These are phyloP conservation scores for Eupithecia abbreviata DNA, from an alignment of 2,888 invertebrate species.

Conservation along the genomic window DNA sequence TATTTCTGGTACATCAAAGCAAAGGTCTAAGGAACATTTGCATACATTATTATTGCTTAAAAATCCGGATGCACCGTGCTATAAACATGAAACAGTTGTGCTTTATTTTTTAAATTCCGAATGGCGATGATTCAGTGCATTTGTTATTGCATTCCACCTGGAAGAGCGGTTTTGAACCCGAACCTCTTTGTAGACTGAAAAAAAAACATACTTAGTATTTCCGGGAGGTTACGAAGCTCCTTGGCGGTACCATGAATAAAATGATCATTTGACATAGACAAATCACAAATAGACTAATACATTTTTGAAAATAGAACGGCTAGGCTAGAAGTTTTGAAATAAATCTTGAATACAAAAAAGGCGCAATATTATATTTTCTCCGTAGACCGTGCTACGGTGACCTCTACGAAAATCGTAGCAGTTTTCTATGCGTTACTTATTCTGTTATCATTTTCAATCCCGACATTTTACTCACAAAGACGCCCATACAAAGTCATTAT, in stretches of 20 bases:
- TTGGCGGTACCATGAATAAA: not conserved
- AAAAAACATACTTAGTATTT: not conserved
- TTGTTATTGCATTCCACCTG: conserved; percentile 24
- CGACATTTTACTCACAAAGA: not conserved
- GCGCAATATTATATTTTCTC: not conserved
- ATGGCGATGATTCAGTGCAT: conserved; percentile 35
- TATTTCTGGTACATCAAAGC: not conserved
- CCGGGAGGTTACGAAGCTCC: not conserved
- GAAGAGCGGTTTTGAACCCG: not conserved
- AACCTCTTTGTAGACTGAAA: not conserved
- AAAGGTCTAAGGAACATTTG: not conserved
- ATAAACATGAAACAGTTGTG: conserved; percentile 15
- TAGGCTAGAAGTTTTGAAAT: not conserved
- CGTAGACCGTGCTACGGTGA: not conserved
- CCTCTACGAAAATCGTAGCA: conserved; percentile 4
- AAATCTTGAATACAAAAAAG: not conserved
- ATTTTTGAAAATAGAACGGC: not conserved
- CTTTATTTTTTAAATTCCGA: conserved; percentile 25
- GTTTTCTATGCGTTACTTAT: not conserved
- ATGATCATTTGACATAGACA: not conserved
- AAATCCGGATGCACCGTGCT: conserved; percentile 9
- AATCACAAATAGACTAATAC: not conserved
- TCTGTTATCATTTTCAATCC: not conserved
- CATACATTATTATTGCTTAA: not conserved
- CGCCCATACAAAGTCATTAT: not conserved